Evolutionary conservation across 2,797 vertebrate genomes (phyloP), one percentile per base, ranked within the genome.

Genomic region (Naso thynnoides): DNA sequence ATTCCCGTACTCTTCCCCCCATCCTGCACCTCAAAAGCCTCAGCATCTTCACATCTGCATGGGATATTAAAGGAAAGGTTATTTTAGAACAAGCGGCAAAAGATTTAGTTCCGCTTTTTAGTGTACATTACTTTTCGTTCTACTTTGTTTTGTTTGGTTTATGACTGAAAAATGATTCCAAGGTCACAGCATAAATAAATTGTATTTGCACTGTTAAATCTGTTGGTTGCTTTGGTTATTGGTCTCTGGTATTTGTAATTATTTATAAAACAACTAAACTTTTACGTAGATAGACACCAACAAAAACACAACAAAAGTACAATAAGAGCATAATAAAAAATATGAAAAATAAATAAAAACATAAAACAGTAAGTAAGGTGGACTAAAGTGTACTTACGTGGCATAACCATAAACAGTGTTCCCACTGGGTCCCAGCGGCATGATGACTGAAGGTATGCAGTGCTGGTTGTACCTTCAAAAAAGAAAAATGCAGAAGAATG

Each of bases 391-490:
- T 76, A 95, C 96, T 88, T 91, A 97, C 96, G 96, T 97, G 76
- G 95, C 96, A 18, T 97, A 97, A 87, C 96, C 96, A 21, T 97
- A 97, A 31, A 97, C 94, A 0, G 95, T 97, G 76, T 97, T 97
- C 33, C 96, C 96, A 69, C 90, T 92, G 29, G 96, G 96, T 84
- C 88, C 89, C 79, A 95, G 80, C 0, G 96, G 94, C 90, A 79
- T 94, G 47, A 97, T 94, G 58, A 85, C 84, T 38, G 96, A 97
- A 24, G 93, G 81, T 52, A 87, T 86, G 79, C 92, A 91, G 24
- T 93, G 81, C 2, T 95, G 92, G 76, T 96, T 96, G 89, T 96
- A 96, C 96, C 96, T 97, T 63, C 13, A 79, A 56, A 66, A 56
- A 83, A 21, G 24, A 55, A 69, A 83, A 65, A 73, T 64, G 73